phyloP scores from a whole-genome alignment of 2,113 vertebrate species.

The Corvus hawaiiensis region DNA sequence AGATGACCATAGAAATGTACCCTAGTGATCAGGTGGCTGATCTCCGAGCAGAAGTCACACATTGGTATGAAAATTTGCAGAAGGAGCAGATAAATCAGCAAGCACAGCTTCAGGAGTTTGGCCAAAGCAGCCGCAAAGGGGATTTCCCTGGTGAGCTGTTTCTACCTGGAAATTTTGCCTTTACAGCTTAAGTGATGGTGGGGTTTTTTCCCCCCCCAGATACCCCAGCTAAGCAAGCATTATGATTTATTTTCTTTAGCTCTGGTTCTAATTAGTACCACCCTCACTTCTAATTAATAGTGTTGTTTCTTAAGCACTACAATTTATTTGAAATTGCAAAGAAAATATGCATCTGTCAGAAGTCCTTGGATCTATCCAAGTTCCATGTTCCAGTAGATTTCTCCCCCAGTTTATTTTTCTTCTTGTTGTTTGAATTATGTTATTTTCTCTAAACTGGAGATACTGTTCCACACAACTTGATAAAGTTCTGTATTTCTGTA shows the following conservation, averaged over 20 bases:
- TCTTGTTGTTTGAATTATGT: background rate
- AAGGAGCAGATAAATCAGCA: constrained; percentile 98
- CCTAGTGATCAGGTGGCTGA: constrained; percentile 98
- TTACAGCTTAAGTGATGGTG: background rate
- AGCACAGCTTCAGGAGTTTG: constrained; percentile 97
- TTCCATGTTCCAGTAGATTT: background rate
- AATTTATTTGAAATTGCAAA: background rate
- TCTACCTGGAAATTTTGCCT: background rate
- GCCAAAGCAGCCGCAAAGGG: constrained; percentile 89
- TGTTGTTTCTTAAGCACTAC: background rate
- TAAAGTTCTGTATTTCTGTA: background rate
- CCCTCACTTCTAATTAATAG: background rate
- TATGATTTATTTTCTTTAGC: background rate
- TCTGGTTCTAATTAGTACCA: background rate
- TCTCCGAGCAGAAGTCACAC: constrained; percentile 94
- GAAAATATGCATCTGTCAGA: background rate
- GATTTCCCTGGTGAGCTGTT: constrained; percentile 88
- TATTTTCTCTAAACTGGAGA: background rate
- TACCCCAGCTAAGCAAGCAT: background rate
- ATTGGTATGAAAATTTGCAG: constrained; percentile 99
- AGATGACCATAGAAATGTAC: constrained; percentile 99
- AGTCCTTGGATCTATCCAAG: background rate
- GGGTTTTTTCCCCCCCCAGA: background rate
- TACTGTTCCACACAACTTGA: background rate
- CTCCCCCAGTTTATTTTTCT: background rate